Conservation (phyloP, 2,113 vertebrate genomes). For the Zapornia atra region DNA sequence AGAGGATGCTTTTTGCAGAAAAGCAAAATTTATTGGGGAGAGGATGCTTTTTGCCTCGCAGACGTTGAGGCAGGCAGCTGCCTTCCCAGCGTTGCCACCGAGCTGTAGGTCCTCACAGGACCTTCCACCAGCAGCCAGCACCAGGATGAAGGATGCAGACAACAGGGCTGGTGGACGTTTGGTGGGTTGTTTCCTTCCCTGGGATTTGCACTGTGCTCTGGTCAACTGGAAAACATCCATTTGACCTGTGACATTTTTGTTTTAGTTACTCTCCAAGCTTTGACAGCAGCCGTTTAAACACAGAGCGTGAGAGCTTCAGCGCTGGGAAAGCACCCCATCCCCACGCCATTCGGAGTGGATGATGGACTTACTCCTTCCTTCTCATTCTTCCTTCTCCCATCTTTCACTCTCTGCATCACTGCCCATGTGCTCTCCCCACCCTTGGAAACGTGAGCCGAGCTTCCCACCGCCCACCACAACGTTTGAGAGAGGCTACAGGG, state of each 20-base stretch:
- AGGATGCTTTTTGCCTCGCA: neutral
- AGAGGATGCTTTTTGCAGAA: neutral
- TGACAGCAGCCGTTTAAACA: conserved; percentile 6
- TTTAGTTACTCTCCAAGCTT: conserved; percentile 17
- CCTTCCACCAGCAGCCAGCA: neutral
- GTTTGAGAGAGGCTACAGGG: neutral
- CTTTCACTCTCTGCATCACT: neutral
- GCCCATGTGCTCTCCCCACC: neutral
- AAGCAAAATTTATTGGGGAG: fast-evolving
- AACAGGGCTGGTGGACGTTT: neutral
- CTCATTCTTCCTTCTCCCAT: neutral
- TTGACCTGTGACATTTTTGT: neutral
- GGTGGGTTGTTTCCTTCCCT: neutral
- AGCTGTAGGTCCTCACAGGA: neutral
- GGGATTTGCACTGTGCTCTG: neutral
- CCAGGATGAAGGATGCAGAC: neutral
- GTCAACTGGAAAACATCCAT: conserved; percentile 17
- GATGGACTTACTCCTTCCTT: neutral
- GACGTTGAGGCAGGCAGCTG: neutral
- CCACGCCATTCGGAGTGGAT: neutral
- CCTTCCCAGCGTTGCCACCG: neutral
- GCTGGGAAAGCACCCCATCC: neutral
- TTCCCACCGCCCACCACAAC: neutral
- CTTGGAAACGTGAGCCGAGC: neutral
- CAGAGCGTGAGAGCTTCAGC: neutral